Base-by-base conservation (phyloP, 2,113 vertebrate genomes). In the Mungos mungo region DNA sequence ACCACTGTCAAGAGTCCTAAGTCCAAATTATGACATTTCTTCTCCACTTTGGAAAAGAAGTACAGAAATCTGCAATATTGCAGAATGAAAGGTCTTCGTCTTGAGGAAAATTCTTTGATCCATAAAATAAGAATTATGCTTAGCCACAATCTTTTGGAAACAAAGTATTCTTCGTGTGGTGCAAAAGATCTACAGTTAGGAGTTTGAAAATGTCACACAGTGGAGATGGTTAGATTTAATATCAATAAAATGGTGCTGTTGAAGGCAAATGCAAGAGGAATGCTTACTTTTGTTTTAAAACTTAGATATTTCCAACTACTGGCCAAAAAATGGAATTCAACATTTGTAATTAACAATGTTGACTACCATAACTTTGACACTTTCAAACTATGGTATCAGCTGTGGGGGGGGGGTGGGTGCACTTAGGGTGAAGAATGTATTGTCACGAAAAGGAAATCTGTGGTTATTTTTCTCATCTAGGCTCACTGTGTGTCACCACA, bases 61-160 rank as follows among this genome's bases (percentile, higher is more conserved):
- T 60, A 66, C 90, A 89, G 87, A 97, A 77, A 97, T 98, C 97
- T 93, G 3, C 33, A 97, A 90, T 98, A 95, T 93, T 97, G 91
- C 47, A 97, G 83, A 98, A 95, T 80, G 93, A 98, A 98, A 98
- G 97, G 84, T 72, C 95, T 97, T 96, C 88, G 97, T 98, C 35
- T 97, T 81, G 15, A 95, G 82, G 77, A 93, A 98, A 98, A 98
- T 96, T 41, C 98, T 98, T 97, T 98, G 97, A 98, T 98, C 98
- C 98, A 96, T 98, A 98, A 98, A 98, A 97, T 92, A 94, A 97
- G 79, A 97, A 31, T 91, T 66, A 77, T n/a, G 1, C 27, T 95
- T 88, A 93, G 95, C 60, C 76, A 0, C 69, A 0, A 93, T 50
- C 80, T 98, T 98, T 98, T 54, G 41, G 92, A 95, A 97, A 97